These are phyloP conservation scores for Cheirogaleus major DNA, from an alignment of 2,797 vertebrate species.

Conservation along the genomic window DNA sequence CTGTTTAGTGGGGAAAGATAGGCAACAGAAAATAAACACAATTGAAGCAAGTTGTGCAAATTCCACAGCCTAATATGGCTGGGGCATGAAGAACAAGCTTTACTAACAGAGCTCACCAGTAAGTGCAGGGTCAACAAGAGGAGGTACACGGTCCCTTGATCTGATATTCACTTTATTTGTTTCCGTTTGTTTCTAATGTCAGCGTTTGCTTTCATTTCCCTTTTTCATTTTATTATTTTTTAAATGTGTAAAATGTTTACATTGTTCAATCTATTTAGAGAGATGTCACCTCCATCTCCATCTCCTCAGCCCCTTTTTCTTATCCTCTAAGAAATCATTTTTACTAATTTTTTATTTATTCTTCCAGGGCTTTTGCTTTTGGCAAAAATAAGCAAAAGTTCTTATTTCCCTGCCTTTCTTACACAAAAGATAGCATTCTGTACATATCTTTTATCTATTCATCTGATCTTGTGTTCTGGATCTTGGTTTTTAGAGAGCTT, in stretches of 20 bases:
- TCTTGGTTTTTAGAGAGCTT: background rate
- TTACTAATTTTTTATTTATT: background rate
- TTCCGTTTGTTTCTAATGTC: background rate
- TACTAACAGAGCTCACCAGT: background rate
- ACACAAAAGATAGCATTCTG: background rate
- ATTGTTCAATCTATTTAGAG: background rate
- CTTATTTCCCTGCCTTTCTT: background rate
- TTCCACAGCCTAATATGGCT: background rate
- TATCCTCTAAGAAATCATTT: background rate
- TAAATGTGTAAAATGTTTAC: background rate
- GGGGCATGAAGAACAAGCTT: background rate
- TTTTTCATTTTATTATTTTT: background rate
- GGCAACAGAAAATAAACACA: background rate
- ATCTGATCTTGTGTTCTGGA: background rate
- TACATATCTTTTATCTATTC: background rate
- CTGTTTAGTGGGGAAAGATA: background rate
- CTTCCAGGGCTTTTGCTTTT: background rate
- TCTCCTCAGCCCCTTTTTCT: background rate
- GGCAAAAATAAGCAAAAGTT: background rate
- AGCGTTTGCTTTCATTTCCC: background rate
- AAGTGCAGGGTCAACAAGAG: background rate
- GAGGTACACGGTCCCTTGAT: rapidly evolving
- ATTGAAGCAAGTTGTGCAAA: background rate
- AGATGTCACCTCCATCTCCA: background rate
- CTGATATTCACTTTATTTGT: background rate